A percentile compares a stretch with the other conserved stretches of the same genome.
phyloP scores from a whole-genome alignment of 2,797 vertebrate species.

The Cichlasoma orientale region DNA sequence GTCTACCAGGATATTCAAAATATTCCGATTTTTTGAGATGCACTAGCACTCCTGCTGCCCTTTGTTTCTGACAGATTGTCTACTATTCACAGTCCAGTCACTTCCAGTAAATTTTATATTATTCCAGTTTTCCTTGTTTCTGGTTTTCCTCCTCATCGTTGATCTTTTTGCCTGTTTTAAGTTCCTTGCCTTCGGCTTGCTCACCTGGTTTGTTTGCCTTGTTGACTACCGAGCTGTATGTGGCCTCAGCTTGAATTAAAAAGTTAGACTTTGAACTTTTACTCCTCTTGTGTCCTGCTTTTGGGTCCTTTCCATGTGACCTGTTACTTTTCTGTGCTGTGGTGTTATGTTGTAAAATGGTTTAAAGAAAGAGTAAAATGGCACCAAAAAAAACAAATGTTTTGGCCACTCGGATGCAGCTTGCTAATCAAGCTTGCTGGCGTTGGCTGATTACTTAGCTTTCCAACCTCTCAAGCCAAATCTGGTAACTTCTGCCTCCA shows the following conservation, averaged over 20 bases:
- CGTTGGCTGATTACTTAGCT: not conserved
- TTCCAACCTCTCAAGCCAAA: not conserved
- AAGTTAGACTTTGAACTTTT: not conserved
- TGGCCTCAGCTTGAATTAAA: not conserved
- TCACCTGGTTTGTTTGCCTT: not conserved
- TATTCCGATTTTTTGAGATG: not conserved
- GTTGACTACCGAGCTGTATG: not conserved
- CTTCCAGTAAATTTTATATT: not conserved
- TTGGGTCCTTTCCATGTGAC: not conserved
- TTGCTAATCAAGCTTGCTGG: not conserved
- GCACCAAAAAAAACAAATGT: not conserved
- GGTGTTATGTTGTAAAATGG: not conserved
- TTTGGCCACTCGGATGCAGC: not conserved
- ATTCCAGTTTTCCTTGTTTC: not conserved
- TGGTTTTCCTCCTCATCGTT: not conserved
- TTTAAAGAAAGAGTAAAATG: not conserved
- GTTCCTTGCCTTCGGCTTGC: not conserved
- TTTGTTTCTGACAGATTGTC: not conserved
- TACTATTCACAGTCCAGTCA: not conserved
- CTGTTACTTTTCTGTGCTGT: not conserved
- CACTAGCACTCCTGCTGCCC: not conserved
- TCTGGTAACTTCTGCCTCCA: not conserved
- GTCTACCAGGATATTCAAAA: not conserved
- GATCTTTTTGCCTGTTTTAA: not conserved
- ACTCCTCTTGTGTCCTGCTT: not conserved